Percentiles rank a stretch among this genome's conserved stretches.
Conservation (phyloP, 64 coral and sea anemone genomes). For the Montipora sp. region DNA sequence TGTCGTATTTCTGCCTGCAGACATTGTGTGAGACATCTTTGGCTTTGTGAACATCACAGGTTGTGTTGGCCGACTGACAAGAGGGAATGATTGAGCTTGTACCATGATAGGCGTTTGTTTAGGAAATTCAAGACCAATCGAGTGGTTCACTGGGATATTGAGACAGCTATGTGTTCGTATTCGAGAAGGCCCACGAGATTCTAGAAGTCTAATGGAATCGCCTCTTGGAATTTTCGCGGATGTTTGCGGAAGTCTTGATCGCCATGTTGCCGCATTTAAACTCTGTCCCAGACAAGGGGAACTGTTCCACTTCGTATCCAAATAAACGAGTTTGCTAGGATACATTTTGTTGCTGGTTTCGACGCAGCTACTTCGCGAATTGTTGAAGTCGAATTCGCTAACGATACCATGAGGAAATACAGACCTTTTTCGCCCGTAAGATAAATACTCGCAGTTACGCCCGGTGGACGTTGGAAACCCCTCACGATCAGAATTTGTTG, state of each 20-base stretch:
- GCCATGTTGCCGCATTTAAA: conserved; percentile 10
- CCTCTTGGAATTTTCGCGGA: background rate
- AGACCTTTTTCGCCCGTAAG: conserved; percentile 5
- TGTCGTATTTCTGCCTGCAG: background rate
- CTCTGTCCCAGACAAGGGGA: background rate
- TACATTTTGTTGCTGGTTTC: background rate
- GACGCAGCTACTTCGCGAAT: background rate
- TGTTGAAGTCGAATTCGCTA: conserved; percentile 7
- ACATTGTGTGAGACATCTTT: background rate
- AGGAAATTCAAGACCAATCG: conserved; percentile 20
- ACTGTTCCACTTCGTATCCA: background rate
- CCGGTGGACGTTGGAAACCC: background rate
- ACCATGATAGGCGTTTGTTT: conserved; percentile 11
- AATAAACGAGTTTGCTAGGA: background rate
- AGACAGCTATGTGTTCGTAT: conserved; percentile 30
- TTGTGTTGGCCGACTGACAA: conserved; percentile 8
- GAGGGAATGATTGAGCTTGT: background rate
- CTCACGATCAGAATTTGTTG: background rate
- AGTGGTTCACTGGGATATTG: background rate
- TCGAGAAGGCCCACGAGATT: background rate
- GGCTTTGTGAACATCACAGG: background rate
- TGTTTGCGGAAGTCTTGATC: conserved; percentile 8
- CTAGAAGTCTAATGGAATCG: no score
- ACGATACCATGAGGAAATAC: conserved; percentile 30
- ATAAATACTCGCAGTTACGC: background rate